Percentiles rank a stretch among this genome's conserved stretches.
Conservation (phyloP, 2,113 vertebrate genomes). For the Anhinga anhinga region DNA sequence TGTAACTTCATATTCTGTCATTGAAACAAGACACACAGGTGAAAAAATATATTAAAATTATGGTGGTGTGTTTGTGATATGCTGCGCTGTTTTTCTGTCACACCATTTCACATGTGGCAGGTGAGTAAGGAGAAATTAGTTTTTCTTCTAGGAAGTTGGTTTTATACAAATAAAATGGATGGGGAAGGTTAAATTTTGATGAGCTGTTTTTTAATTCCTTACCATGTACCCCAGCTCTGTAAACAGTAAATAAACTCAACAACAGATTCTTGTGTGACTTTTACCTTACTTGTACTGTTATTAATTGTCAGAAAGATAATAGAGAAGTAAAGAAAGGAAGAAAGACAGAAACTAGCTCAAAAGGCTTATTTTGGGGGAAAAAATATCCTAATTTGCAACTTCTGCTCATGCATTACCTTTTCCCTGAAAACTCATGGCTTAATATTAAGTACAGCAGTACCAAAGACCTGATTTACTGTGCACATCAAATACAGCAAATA, state of each 20-base stretch:
- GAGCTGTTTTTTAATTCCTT: background rate
- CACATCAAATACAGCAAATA: background rate
- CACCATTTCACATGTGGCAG: background rate
- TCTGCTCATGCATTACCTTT: conserved; percentile 4
- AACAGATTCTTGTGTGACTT: background rate
- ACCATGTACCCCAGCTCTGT: background rate
- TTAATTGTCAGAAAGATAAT: background rate
- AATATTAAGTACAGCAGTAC: background rate
- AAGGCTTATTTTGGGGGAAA: background rate
- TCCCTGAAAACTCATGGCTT: background rate
- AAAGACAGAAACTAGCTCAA: background rate
- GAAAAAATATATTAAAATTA: background rate
- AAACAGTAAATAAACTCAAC: background rate
- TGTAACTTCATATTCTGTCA: background rate
- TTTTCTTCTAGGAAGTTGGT: background rate
- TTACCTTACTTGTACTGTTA: background rate
- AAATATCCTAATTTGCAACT: background rate
- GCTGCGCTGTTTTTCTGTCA: background rate
- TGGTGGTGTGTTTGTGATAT: background rate
- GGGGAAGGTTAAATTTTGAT: background rate
- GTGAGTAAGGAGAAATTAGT: background rate
- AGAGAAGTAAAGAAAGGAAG: background rate
- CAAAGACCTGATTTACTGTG: background rate
- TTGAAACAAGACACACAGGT: background rate
- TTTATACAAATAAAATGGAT: background rate